Base-by-base conservation (phyloP, 1,140 invertebrate genomes). In the Fopius arisanus region DNA sequence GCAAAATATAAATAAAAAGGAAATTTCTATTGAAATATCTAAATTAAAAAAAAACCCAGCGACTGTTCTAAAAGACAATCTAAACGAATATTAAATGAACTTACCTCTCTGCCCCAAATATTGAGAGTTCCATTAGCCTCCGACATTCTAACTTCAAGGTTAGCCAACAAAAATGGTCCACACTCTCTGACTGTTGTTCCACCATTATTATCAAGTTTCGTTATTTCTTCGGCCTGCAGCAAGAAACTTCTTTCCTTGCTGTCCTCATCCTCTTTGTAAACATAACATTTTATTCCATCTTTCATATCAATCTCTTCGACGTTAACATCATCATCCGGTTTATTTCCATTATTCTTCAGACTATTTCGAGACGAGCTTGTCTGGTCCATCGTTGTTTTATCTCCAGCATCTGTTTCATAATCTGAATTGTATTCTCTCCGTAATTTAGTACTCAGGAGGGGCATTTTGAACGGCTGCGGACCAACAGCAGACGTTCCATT, bases 81-180 rank as follows among this genome's bases (percentile, higher is more conserved):
- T 48, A 31, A 40, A 28, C 21, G 3, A 41, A 51, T 16, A 48
- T n/a, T 63, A 2, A 65, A 6, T 31, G 23, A 63, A 78, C 23
- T 80, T 73, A 86, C 80, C 78, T 88, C 84, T 80, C 87, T 87
- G 6, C 87, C 86, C 85, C 85, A 88, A 73, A 88, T 84, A 33
- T 85, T 87, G 16, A 88, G 84, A 0, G 83, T 88, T 6, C 86
- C 86, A 68, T 88, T 88, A 29, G 84, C 74, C 74, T 88, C 86
- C 4, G 84, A 82, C 84, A 88, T 87, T 68, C 82, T 81, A 48
- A 88, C 82, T 72, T 88, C 86, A 14, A 88, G 70, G 74, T 88
- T 88, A n/a, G 86, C 84, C 12, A 88, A 75, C 16, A 85, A 75
- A 63, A 84, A 88, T 16, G 87, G 86, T 23, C 87, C 86, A 66